Conservation (phyloP, 2,113 vertebrate species). For the Sebastes fasciatus region DNA sequence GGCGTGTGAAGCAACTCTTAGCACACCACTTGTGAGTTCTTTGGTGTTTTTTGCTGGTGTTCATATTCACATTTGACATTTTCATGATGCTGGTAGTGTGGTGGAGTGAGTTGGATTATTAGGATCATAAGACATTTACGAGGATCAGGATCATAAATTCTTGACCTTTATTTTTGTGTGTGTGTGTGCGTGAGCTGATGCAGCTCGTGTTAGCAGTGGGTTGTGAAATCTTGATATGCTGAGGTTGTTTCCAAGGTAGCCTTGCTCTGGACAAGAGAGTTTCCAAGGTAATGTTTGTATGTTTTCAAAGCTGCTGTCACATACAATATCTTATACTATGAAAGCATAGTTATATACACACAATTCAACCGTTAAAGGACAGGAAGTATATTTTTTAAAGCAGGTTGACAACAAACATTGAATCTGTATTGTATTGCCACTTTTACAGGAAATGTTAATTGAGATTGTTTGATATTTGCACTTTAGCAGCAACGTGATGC, state of each 20-base stretch:
- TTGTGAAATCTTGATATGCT: background rate
- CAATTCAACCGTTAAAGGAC: background rate
- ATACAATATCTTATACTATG: background rate
- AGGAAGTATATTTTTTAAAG: background rate
- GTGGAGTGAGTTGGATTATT: background rate
- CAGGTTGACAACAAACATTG: background rate
- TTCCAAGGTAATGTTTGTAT: background rate
- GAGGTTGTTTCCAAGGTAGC: background rate
- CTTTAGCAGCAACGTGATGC: background rate
- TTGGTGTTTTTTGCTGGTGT: background rate
- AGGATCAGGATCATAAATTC: background rate
- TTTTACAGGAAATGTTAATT: background rate
- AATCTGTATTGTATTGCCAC: background rate
- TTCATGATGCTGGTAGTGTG: background rate
- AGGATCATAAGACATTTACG: background rate
- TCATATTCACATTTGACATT: background rate
- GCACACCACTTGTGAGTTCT: background rate
- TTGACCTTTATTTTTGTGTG: background rate
- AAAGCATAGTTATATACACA: background rate
- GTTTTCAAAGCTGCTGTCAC: background rate
- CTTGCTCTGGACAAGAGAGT: background rate
- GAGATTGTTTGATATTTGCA: background rate
- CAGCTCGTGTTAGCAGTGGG: background rate
- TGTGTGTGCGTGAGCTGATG: background rate
- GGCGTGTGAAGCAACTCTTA: background rate